Evolutionary conservation across 2,113 vertebrate genomes (phyloP), one percentile per base, ranked within the genome.

Genomic region (Shinisaurus crocodilurus): DNA sequence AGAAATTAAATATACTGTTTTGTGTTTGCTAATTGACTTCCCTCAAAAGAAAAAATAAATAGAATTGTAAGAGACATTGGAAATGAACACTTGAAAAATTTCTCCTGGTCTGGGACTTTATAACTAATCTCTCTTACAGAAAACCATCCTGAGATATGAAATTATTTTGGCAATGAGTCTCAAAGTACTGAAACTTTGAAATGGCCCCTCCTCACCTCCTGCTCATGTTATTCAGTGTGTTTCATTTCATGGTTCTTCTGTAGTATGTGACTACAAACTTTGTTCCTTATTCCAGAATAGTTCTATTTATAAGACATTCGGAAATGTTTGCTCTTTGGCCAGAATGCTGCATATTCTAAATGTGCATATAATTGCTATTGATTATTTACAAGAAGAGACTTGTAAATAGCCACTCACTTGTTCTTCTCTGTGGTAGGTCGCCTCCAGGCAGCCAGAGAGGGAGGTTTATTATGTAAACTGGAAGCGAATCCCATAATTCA

Each of bases 21-120:
- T 13, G 8, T 86, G 50, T 48, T 15, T n/a, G 1, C 69, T 3
- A 2, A 37, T 23, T 74, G 57, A 16, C 18, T 85, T 74, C 65
- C 75, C 20, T 82, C 2, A 60, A 37, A 82, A 37, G 20, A 10
- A 29, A 48, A 16, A 50, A 32, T 1, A 20, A 29, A 48, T 87
- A 81, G 13, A 83, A 67, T 27, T 50, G 18, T 23, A 86, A 27
- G 48, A 90, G 12, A 2, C 0, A 76, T 37, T 88, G 91, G 90
- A 57, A 85, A 23, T 86, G 83, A 89, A 86, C 74, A 9, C 18
- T 91, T 1, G 37, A 34, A 54, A 85, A 90, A 93, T 76, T n/a
- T n/a, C 88, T 87, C 1, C 1, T 32, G 6, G 29, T 32, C 15
- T 48, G 29, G 18, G 40, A n/a, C 32, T 50, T 85, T 72, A 50